Percentiles rank a stretch among this genome's conserved stretches.
phyloP scores from a whole-genome alignment of 2,113 vertebrate species.

The Amia ocellicauda region DNA sequence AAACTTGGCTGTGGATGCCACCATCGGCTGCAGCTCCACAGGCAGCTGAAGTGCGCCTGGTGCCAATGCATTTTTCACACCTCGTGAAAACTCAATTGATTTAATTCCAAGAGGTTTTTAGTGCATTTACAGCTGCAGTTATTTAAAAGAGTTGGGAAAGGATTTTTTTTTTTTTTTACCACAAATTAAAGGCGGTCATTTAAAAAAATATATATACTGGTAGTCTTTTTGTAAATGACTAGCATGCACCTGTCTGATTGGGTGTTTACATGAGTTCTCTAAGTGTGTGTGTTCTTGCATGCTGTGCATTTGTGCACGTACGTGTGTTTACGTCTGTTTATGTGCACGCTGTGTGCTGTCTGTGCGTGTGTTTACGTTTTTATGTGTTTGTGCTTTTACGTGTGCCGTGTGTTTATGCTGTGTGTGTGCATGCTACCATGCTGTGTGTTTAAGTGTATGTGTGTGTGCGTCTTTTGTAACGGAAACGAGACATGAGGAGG shows the following conservation, averaged over 20 bases:
- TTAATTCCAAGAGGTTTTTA: slow-evolving; percentile 12
- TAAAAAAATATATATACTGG: too few species aligned
- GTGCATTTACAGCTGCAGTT: slow-evolving; percentile 16
- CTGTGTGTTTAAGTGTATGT: neutral
- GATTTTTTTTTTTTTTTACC: neutral
- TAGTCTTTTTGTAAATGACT: neutral
- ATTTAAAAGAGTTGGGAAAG: slow-evolving; percentile 9
- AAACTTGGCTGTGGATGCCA: neutral
- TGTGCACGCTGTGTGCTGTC: neutral
- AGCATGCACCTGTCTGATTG: too few species aligned
- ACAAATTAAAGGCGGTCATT: neutral
- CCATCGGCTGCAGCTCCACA: neutral
- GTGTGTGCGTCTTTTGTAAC: too few species aligned
- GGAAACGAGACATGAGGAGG: neutral
- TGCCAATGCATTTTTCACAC: slow-evolving; percentile 14
- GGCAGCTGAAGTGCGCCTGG: neutral
- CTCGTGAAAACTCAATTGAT: slow-evolving; percentile 21
- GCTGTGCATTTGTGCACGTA: too few species aligned
- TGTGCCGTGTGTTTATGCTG: neutral
- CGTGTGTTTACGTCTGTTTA: too few species aligned
- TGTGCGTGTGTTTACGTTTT: neutral
- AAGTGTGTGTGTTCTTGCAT: neutral
- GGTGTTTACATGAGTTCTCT: too few species aligned
- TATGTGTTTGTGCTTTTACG: neutral
- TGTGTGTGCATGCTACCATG: too few species aligned